Evolutionary conservation across 2,888 invertebrate genomes (phyloP), one percentile per base, ranked within the genome.

Genomic region (Dendrolimus pini): DNA sequence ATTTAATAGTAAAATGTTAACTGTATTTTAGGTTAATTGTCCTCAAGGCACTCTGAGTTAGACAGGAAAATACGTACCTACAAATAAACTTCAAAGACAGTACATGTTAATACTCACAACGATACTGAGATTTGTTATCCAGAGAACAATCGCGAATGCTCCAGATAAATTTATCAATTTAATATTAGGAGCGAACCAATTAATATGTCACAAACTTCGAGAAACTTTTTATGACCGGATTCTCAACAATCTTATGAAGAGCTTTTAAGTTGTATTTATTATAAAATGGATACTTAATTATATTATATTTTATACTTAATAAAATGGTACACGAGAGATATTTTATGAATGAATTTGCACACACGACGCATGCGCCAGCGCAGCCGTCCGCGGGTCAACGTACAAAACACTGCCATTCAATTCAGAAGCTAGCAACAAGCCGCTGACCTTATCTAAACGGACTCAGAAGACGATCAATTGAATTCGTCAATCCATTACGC

Each of bases 371-470:
- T 71, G 69, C 71, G 75, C 66, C 63, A 62, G 70, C 75, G 72
- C 77, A 74, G 62, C 74, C 74, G 72, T 64, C 65, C 75, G 68
- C 76, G 78, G 87, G 83, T 87, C 86, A 86, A 83, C 78, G 85
- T 69, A 86, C 86, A 86, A 82, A 80, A 79, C 76, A 82, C 77
- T 76, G 72, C 75, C 76, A 77, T 69, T 70, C 47, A 47, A 47
- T 47, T 47, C 75, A 70, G 77, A 71, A 78, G 75, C 78, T 74
- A 72, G 74, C 69, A 71, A 72, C 78, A 70, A 75, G 77, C 74
- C 80, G 77, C 74, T 78, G 83, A 85, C 82, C 80, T 85, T 84
- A 84, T 82, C 80, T 74, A 72, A 69, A 65, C 67, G 62, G 55
- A 60, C 63, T 59, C 47, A 10, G 30, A 10, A 47, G 47, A 47